Evolutionary conservation across 2,113 vertebrate species (phyloP), one percentile per base, ranked within the genome.

Genomic region (Cryptotis parvus): DNA sequence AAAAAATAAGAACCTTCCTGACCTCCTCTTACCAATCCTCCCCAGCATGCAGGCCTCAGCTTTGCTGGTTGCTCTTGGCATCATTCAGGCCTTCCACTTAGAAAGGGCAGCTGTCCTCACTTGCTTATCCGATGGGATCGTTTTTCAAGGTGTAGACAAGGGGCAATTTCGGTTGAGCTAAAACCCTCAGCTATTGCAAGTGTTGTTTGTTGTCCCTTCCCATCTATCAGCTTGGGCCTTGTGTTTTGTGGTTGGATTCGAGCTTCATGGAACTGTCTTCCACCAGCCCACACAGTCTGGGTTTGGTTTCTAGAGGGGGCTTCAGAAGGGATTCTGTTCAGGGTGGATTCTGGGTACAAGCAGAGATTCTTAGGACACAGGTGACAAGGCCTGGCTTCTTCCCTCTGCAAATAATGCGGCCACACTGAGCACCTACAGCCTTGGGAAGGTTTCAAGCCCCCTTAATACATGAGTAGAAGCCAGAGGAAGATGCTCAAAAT

Each of bases 31-130:
- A 4, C 33, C 41, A 20, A 49, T 58, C 43, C 79, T 80, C 33
- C 72, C 9, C 1, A 0, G 27, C 27, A 4, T 2, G n/a, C 35
- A 78, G 75, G 33, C n/a, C 10, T 45, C 45, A 12, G 49, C 11
- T 0, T 0, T 2, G 35, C 52, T 16, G 61, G 1, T 70, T 89
- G 78, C 69, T n/a, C 85, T 69, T 29, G 37, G 55, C 15, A 5
- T 0, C 18, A 9, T 1, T 3, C 26, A 1, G 0, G 9, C 26
- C 49, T 49, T 78, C 0, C 0, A 15, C 55, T 65, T 22, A 58
- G 37, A 90, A 3, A 9, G 61, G 68, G 76, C 37, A 9, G 74
- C 41, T 12, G 4, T 55, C 27, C 22, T 29, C 11, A 4, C 55
- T 58, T 58, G 27, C 29, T 61, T 22, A n/a, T 37, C 43, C 39